Evolutionary conservation across 2,888 invertebrate genomes (phyloP), one percentile per base, ranked within the genome.

Genomic region (Therioaphis trifolii): DNA sequence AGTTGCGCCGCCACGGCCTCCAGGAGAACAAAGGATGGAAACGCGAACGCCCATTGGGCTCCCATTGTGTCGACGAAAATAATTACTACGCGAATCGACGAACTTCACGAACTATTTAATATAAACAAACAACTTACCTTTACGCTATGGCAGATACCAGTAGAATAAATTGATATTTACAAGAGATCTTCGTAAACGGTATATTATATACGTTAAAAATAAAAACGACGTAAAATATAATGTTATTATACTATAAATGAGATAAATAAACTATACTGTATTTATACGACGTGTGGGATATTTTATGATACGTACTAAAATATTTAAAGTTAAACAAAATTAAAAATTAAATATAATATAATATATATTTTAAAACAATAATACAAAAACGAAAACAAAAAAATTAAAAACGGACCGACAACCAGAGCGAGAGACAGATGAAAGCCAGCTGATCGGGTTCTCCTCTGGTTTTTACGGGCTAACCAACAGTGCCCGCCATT

Each of bases 371-470:
- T 9, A 18, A 63, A 82, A 82, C 63, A 82, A 82, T 71, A 72
- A 82, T 74, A 82, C 63, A 82, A 74, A 80, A 82, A 74, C 63
- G 63, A 74, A 82, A 82, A 74, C 63, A 74, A 82, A 82, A 80
- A 74, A 78, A 78, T 35, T 11, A 52, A 66, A 82, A 82, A 82
- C 63, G 72, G 72, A 82, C 82, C 74, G 74, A 82, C 82, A 52
- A 82, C 82, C 82, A 82, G 61, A 74, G 24, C 82, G 82, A 82
- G 61, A 82, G 74, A 82, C 74, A 66, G 82, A 82, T 49, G 82
- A 82, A 82, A 82, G 82, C 82, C 82, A 82, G 82, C 82, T 82
- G 82, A 82, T 82, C 74, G 82, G 52, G 63, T 27, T 72, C 9
- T 74, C 63, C 71, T 82, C 82, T 82, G 63, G 74, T 27, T 82